Evolutionary conservation across 2,888 invertebrate genomes (phyloP).

Genomic region (Drosophila antonietae): DNA sequence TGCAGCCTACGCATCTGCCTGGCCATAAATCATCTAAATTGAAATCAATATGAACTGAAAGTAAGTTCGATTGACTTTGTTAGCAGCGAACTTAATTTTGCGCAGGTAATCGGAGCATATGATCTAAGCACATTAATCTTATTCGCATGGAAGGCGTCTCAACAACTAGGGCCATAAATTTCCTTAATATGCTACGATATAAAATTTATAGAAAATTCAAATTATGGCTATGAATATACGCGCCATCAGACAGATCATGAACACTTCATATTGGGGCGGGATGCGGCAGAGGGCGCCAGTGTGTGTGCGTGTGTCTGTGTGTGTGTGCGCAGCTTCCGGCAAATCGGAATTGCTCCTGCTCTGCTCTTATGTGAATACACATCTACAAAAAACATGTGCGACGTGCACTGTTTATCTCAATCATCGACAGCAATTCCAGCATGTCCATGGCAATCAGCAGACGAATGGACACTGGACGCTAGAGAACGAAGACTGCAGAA

Average conservation of each 20-base stretch:
- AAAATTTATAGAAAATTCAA: conserved; percentile 62
- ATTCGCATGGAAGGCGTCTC: conserved; percentile 66
- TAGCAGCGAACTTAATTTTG: conserved; percentile 47
- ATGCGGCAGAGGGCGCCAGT: conserved; percentile 43
- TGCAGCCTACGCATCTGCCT: conserved; percentile 1
- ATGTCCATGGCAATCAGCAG: conserved; percentile 65
- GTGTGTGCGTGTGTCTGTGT: background rate
- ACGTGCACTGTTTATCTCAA: conserved; percentile 72
- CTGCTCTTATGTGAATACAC: conserved; percentile 8
- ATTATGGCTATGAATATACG: conserved; percentile 41
- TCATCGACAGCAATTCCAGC: conserved; percentile 68
- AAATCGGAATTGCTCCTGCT: conserved; percentile 48
- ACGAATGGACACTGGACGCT: conserved; percentile 31
- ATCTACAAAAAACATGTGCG: conserved; percentile 25
- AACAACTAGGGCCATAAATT: conserved; percentile 69
- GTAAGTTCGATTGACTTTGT: conserved; percentile 46
- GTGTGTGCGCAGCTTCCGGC: conserved; percentile 64
- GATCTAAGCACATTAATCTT: conserved; percentile 71
- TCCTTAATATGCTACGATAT: conserved; percentile 59
- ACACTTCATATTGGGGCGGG: conserved; percentile 30
- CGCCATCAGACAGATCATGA: conserved; percentile 24
- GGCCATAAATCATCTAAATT: conserved; percentile 47
- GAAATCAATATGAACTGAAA: conserved; percentile 62
- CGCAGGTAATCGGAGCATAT: conserved; percentile 52
- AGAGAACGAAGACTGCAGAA: background rate